Conservation (phyloP, 2,113 vertebrate species). For the Menura novaehollandiae region DNA sequence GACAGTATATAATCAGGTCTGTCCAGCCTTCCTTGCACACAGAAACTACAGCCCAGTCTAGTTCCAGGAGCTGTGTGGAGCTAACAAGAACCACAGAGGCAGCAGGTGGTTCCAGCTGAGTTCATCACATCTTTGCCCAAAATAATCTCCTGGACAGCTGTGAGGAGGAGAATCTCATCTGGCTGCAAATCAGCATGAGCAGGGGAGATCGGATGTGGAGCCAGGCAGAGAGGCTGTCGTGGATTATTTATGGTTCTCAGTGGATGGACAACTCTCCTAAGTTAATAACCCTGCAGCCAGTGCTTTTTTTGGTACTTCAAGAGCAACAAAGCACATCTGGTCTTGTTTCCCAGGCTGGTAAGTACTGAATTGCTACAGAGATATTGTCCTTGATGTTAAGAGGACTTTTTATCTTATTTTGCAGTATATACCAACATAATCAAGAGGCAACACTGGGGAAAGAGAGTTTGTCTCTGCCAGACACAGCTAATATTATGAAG, state of each 20-base stretch:
- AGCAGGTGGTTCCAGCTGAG: slow-evolving; percentile 34
- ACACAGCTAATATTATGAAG: neutral
- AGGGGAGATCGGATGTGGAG: neutral
- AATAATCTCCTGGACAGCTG: slow-evolving; percentile 18
- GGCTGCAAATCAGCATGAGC: neutral
- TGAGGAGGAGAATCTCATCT: neutral
- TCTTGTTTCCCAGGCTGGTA: neutral
- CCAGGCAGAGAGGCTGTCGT: neutral
- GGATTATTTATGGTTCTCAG: slow-evolving; percentile 33
- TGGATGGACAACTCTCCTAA: slow-evolving; percentile 26
- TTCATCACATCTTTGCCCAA: slow-evolving; percentile 24
- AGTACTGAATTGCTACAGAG: neutral
- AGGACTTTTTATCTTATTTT: slow-evolving; percentile 30
- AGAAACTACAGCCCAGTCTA: neutral
- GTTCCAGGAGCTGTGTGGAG: neutral
- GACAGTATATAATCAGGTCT: neutral
- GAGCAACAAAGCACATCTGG: slow-evolving; percentile 44
- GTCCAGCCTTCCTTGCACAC: neutral
- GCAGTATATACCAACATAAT: neutral
- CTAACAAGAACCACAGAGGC: neutral
- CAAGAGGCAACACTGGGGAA: neutral
- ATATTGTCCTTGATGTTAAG: slow-evolving; percentile 17
- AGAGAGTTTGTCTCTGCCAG: neutral
- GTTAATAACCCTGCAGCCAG: slow-evolving; percentile 2
- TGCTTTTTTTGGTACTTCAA: neutral